These are phyloP conservation scores for Astatotilapia flaviijosephi DNA, from an alignment of 2,113 vertebrate species.

Conservation along the genomic window DNA sequence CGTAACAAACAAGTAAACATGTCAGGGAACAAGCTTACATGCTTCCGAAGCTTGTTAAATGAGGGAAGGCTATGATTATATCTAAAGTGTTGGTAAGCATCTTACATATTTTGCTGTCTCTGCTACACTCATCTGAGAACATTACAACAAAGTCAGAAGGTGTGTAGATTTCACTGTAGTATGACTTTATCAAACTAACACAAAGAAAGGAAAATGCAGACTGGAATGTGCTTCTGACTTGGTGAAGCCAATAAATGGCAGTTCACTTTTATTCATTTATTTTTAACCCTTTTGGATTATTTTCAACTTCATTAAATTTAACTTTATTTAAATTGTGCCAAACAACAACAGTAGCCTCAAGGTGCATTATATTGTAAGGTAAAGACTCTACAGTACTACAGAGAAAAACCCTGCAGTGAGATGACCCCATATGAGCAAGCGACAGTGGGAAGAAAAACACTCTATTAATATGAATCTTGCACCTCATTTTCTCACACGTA, in stretches of 20 bases:
- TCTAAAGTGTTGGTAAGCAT: background rate
- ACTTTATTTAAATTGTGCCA: background rate
- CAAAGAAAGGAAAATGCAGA: background rate
- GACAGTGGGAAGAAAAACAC: background rate
- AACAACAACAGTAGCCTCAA: background rate
- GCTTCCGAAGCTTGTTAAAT: background rate
- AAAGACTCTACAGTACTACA: background rate
- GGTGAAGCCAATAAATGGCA: background rate
- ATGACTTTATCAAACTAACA: rapidly evolving
- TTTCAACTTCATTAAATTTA: background rate
- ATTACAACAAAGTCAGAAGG: background rate
- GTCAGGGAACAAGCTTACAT: background rate
- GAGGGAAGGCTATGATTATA: background rate
- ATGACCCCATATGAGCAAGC: background rate
- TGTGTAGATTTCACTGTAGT: background rate
- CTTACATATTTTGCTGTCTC: background rate
- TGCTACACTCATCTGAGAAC: background rate
- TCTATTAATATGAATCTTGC: background rate
- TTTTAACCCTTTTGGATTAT: background rate
- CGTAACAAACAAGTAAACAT: background rate
- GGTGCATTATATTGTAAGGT: background rate
- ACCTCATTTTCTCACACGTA: background rate
- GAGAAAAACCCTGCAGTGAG: background rate
- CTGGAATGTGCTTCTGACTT: background rate
- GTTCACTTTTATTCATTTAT: background rate